phyloP scores from a whole-genome alignment of 2,113 vertebrate genomes.

The Zosterops borbonicus region DNA sequence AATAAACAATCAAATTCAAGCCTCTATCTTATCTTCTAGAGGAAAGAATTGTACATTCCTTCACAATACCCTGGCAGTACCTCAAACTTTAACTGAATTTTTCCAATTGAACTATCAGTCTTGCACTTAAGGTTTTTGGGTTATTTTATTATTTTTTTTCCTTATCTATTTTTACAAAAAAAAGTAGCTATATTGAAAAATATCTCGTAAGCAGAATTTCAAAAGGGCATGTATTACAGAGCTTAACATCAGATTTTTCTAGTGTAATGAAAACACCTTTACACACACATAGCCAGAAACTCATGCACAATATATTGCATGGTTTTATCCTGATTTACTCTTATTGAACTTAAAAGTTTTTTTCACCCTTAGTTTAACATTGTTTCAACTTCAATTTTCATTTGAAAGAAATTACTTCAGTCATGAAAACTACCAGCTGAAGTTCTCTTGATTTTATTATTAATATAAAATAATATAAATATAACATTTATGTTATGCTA shows the following conservation, averaged over 20 bases:
- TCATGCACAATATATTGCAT: not conserved
- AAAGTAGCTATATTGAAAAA: not conserved
- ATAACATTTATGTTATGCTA: not conserved
- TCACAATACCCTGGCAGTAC: not conserved
- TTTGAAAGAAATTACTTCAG: not conserved
- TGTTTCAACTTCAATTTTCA: not conserved
- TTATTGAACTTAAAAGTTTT: not conserved
- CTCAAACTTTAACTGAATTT: not conserved
- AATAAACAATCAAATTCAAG: not conserved
- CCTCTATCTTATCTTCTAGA: not conserved
- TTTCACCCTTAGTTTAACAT: not conserved
- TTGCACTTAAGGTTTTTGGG: rapidly evolving
- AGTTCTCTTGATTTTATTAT: not conserved
- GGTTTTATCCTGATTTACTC: slow-evolving; percentile 1
- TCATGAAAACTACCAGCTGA: not conserved
- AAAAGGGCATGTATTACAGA: not conserved
- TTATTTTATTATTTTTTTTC: not conserved
- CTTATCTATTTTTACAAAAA: not conserved
- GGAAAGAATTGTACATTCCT: not conserved
- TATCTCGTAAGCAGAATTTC: not conserved
- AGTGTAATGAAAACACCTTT: not conserved
- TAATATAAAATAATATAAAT: not conserved
- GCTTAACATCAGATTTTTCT: slow-evolving; percentile 9
- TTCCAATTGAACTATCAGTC: not conserved
- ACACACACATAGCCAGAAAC: not conserved